phyloP scores from a whole-genome alignment of 1,140 invertebrate genomes.

The Drosophila tsacasi region DNA sequence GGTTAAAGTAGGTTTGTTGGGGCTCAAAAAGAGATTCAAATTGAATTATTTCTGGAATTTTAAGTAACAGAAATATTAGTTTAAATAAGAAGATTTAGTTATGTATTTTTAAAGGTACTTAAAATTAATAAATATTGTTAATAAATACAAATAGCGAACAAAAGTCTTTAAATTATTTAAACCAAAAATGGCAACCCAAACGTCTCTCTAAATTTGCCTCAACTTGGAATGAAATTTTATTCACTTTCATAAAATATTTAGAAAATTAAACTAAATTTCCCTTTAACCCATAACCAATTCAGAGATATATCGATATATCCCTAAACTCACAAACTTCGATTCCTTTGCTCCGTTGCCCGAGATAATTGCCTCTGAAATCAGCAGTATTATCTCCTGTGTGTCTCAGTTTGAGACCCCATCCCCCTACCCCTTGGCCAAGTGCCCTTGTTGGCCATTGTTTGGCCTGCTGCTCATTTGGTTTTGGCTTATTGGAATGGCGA shows the following conservation, averaged over 20 bases:
- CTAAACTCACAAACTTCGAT: conserved; percentile 1
- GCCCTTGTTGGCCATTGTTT: conserved; percentile 39
- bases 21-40: not conserved
- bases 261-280: too few species aligned
- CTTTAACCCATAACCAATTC: not conserved
- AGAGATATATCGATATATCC: not conserved
- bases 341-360: conserved; percentile 10
- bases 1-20: too few species aligned
- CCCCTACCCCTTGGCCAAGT: not conserved
- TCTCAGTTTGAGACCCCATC: not conserved
- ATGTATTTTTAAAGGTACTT: not conserved
- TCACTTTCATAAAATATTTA: too few species aligned
- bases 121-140: not conserved
- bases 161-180: not conserved
- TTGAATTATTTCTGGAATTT: not conserved
- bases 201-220: too few species aligned
- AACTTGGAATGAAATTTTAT: not conserved
- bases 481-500: conserved; percentile 62
- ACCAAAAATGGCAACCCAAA: not conserved
- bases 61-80: not conserved
- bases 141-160: too few species aligned
- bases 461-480: conserved; percentile 58
- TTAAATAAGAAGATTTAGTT: not conserved
- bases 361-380: conserved; percentile 28
- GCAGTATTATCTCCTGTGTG: not conserved